Conservation (phyloP, 2,797 vertebrate species). For the Phrynocephalus forsythii region DNA sequence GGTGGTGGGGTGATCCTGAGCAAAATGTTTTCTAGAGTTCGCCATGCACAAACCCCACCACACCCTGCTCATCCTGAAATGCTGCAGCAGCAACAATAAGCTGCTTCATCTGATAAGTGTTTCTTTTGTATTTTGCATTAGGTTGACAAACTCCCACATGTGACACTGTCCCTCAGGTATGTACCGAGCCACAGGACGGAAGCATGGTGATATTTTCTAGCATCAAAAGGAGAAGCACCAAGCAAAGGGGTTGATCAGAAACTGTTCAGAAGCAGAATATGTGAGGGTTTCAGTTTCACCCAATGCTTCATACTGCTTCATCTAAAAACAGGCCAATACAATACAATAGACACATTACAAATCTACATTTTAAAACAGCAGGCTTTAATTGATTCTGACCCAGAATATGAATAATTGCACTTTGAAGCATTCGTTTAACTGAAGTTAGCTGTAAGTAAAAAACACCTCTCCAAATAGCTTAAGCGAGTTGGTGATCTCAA, state of each 20-base stretch:
- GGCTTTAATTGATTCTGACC: not conserved
- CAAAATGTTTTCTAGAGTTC: not conserved
- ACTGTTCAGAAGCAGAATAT: not conserved
- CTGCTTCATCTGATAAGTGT: not conserved
- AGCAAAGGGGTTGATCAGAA: not conserved
- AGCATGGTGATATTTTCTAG: not conserved
- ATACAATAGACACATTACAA: not conserved
- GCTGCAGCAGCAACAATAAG: too few relatives aligned
- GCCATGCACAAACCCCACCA: too few relatives aligned
- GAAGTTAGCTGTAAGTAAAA: not conserved
- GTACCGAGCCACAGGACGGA: not conserved
- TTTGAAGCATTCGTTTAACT: not conserved
- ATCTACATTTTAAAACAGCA: not conserved
- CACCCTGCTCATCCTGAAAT: not conserved
- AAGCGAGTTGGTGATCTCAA: not conserved
- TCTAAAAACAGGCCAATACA: not conserved
- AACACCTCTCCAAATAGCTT: not conserved
- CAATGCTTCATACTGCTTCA: not conserved
- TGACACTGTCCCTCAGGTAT: not conserved
- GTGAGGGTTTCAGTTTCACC: not conserved
- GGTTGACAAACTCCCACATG: not conserved
- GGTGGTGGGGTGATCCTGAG: not conserved
- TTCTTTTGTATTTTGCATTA: not conserved
- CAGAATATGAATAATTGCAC: slow-evolving; percentile 1
- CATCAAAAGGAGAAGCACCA: too few relatives aligned